Conservation (phyloP, 64 coral and sea anemone genomes). For the Trachythela sp. region DNA sequence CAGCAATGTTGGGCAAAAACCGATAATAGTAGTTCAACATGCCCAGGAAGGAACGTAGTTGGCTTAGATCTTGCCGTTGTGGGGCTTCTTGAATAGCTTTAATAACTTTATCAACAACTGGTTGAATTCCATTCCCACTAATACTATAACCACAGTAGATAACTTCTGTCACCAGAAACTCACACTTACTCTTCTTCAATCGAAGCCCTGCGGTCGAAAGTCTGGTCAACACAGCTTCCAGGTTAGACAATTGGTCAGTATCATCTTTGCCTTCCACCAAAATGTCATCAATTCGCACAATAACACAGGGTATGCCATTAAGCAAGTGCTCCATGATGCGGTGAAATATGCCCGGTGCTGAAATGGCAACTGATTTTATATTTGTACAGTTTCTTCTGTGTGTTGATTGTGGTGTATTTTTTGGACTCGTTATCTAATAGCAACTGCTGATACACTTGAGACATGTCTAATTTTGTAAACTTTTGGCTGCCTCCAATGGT, state of each 20-base stretch:
- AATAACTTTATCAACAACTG: conserved; percentile 19
- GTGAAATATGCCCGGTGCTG: conserved; percentile 40
- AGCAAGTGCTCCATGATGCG: conserved; percentile 29
- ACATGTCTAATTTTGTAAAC: conserved; percentile 22
- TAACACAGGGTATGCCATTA: conserved; percentile 1
- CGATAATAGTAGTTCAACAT: not conserved
- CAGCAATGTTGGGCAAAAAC: conserved; percentile 14
- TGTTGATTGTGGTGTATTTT: conserved; percentile 54
- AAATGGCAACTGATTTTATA: conserved; percentile 42
- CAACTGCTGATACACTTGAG: conserved; percentile 32
- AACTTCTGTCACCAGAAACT: not conserved
- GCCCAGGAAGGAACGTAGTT: conserved; percentile 39
- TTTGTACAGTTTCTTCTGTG: conserved; percentile 45
- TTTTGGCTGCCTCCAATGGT: not conserved
- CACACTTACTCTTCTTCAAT: no score
- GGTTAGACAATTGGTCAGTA: conserved; percentile 9
- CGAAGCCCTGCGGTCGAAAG: not conserved
- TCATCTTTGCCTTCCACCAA: conserved; percentile 20
- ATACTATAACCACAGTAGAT: not conserved
- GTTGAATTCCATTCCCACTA: no score
- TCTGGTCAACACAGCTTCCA: conserved; percentile 17
- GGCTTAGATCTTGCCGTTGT: no score
- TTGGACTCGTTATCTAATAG: conserved; percentile 32
- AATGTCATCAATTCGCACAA: conserved; percentile 34
- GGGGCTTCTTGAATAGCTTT: conserved; percentile 36